Conservation (phyloP, 2,113 vertebrate genomes). For the Varanus komodoensis region DNA sequence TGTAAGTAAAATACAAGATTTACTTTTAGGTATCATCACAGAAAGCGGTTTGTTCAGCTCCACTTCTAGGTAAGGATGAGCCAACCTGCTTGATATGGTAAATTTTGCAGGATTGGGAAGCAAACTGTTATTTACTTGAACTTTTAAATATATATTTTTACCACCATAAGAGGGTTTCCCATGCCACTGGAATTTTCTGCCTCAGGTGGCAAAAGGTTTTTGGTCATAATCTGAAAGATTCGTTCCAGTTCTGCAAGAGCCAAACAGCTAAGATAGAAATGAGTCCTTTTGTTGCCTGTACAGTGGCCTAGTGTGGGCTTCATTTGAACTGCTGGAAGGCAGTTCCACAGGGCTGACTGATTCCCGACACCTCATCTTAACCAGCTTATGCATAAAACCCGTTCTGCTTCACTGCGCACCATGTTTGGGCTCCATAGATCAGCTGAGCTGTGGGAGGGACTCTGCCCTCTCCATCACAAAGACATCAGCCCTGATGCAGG, state of each 20-base stretch:
- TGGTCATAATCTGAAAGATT: not conserved
- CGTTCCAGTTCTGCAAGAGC: not conserved
- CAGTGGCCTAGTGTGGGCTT: slow-evolving; percentile 8
- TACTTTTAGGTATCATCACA: not conserved
- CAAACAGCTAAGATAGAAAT: not conserved
- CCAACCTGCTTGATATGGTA: not conserved
- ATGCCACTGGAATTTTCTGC: not conserved
- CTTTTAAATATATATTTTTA: not conserved
- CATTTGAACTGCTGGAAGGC: slow-evolving; percentile 25
- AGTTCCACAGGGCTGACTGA: not conserved
- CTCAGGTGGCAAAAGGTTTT: not conserved
- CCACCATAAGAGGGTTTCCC: no score
- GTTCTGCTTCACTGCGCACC: slow-evolving; percentile 13
- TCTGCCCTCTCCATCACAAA: slow-evolving; percentile 23
- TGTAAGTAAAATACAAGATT: not conserved
- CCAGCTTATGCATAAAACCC: slow-evolving; percentile 18
- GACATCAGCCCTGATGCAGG: not conserved
- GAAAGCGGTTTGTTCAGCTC: not conserved
- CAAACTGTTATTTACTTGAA: not conserved
- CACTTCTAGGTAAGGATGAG: not conserved
- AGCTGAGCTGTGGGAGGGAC: not conserved
- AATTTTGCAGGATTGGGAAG: not conserved
- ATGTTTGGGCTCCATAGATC: not conserved
- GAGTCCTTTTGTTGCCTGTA: no score
- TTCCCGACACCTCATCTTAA: not conserved